phyloP scores from a whole-genome alignment of 2,797 vertebrate species.

The Crenuchus spilurus region DNA sequence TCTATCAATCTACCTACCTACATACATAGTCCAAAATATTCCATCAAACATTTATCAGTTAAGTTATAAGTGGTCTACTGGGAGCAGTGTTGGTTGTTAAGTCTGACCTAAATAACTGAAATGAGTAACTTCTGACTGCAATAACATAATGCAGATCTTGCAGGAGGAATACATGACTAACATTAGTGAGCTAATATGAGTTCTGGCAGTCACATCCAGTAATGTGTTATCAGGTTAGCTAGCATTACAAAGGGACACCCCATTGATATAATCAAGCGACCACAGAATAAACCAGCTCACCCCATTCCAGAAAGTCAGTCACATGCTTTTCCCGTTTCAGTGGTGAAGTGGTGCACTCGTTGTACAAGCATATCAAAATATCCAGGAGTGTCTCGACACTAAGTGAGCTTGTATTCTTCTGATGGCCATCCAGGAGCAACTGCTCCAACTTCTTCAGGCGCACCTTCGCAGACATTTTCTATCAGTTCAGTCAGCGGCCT shows the following conservation, averaged over 20 bases:
- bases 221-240: background rate
- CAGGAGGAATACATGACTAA: too few species aligned
- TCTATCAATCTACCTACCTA: too few species aligned
- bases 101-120: too few species aligned
- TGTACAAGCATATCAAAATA: constrained; percentile 88
- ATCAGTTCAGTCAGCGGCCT: constrained; percentile 8
- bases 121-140: too few species aligned
- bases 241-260: background rate
- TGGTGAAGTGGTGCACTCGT: constrained; percentile 85
- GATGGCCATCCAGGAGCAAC: constrained; percentile 86
- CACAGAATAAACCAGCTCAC: constrained; percentile 71
- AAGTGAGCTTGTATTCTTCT: constrained; percentile 79
- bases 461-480: constrained; percentile 90
- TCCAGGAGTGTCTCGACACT: constrained; percentile 94
- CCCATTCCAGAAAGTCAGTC: constrained; percentile 94
- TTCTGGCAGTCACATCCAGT: constrained; percentile 12
- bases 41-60: too few species aligned
- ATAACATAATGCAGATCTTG: too few species aligned
- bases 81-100: too few species aligned
- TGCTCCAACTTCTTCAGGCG: constrained; percentile 94
- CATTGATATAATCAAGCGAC: background rate
- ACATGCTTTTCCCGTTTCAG: constrained; percentile 92
- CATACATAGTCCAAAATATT: too few species aligned
- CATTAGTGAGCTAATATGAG: too few species aligned
- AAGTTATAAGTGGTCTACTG: too few species aligned